Evolutionary conservation across 2,113 vertebrate genomes (phyloP), one percentile per base, ranked within the genome.

Genomic region (Shinisaurus crocodilurus): DNA sequence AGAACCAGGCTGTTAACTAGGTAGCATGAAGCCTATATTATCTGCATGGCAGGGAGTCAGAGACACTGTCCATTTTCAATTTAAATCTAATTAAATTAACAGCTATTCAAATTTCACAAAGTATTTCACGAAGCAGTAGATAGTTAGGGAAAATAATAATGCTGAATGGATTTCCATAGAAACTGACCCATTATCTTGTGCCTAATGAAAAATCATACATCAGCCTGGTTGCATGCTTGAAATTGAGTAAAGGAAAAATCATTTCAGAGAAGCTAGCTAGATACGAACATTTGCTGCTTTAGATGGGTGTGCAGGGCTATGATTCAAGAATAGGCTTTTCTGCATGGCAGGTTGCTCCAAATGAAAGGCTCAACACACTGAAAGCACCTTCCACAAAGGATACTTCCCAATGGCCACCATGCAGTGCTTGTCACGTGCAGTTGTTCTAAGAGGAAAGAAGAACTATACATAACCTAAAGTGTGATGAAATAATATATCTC

Each of bases 171-270:
- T 93, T 94, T 92, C 86, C 93, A 95, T 15, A 94, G 69, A 95
- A 95, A 94, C 93, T 2, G 91, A 70, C 82, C 95, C 86, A 92
- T 95, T 95, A 90, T 29, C 65, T 84, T 96, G 50, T 93, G 91
- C 89, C 37, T 75, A 57, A 70, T 37, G 1, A 92, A 88, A 63
- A 95, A 92, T 50, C 89, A 93, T 43, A 92, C 92, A 89, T 79
- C 34, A 88, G 63, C 88, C 95, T 91, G 60, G 48, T 4, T 83
- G 63, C n/a, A 10, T 69, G 43, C 80, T 92, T 67, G 29, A 91
- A 87, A 50, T 74, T 86, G 90, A 45, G 45, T 63, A 76, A n/a
- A 34, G 40, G 29, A 84, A 76, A n/a, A 43, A 34, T 70, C 6
- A 54, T 12, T n/a, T 34, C 63, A 48, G 16, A 70, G 29, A 85